A percentile compares a stretch with the other conserved stretches of the same genome.
phyloP scores from a whole-genome alignment of 2,888 invertebrate species.

The Chrysodeixis includens region DNA sequence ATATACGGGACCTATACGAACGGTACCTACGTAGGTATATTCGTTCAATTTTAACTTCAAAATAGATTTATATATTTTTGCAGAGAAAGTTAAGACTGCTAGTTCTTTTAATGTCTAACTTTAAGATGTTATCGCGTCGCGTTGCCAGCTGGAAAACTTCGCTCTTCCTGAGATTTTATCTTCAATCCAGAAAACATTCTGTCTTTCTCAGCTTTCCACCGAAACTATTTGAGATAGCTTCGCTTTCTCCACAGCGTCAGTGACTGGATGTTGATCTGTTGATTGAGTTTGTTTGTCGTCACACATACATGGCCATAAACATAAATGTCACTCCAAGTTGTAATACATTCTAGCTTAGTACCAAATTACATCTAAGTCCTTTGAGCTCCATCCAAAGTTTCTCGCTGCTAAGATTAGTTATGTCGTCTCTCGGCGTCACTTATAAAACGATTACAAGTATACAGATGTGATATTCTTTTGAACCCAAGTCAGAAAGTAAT shows the following conservation, averaged over 20 bases:
- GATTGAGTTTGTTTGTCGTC: neutral
- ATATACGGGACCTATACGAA: neutral
- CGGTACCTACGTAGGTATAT: no score
- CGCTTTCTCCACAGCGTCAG: neutral
- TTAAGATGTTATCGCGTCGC: constrained; percentile 2
- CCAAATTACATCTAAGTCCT: neutral
- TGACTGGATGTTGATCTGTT: neutral
- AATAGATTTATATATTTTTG: neutral
- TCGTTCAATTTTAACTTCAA: neutral
- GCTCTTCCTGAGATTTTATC: constrained; percentile 2
- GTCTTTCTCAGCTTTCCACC: neutral
- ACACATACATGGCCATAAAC: neutral
- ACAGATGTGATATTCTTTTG: neutral
- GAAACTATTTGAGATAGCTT: neutral
- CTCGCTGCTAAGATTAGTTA: neutral
- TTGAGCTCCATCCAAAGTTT: neutral
- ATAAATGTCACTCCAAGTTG: neutral
- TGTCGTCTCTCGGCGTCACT: neutral
- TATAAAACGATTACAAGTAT: neutral
- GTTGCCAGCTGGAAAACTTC: neutral
- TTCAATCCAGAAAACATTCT: neutral
- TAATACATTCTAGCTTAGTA: neutral
- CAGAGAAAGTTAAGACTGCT: neutral
- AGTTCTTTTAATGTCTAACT: constrained; percentile 4
- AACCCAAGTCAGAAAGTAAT: neutral